Evolutionary conservation across 2,888 invertebrate species (phyloP).

Genomic region (Rhaphigaster nebulosa): DNA sequence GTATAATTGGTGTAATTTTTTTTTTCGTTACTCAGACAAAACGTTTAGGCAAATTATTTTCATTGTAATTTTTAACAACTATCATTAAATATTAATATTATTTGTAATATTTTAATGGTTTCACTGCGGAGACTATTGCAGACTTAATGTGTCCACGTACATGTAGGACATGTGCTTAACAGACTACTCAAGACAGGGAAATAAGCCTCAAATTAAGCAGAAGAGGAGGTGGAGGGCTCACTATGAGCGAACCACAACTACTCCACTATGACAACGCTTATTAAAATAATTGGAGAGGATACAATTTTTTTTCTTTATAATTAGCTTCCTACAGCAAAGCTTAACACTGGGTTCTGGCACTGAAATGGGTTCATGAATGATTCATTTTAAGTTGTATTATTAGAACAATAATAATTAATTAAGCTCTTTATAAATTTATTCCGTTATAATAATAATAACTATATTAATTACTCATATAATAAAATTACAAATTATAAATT

Average conservation of each 20-base stretch:
- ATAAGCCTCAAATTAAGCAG: conserved; percentile 37
- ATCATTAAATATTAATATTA: too few species aligned
- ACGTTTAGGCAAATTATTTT: too few species aligned
- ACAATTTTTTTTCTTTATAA: conserved; percentile 30
- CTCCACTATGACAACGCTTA: conserved; percentile 46
- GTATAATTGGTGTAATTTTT: too few species aligned
- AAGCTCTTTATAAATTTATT: neutral
- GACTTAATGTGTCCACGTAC: neutral
- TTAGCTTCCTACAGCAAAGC: conserved; percentile 4
- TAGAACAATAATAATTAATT: neutral
- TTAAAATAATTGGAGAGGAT: conserved; percentile 41
- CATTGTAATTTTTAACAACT: too few species aligned
- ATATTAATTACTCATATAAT: too few species aligned
- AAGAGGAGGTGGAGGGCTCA: neutral
- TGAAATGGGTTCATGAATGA: neutral
- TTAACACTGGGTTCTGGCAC: neutral
- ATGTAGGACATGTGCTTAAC: neutral
- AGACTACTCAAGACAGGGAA: neutral
- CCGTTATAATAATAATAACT: neutral
- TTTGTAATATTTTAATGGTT: too few species aligned
- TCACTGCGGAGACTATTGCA: neutral
- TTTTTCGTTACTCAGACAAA: too few species aligned
- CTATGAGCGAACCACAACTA: conserved; percentile 7
- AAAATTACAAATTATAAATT: too few species aligned
- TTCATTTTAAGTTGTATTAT: neutral